A percentile compares a stretch with the other conserved stretches of the same genome.
Evolutionary conservation across 2,113 vertebrate genomes (phyloP).

Genomic region (Manacus vitellinus): DNA sequence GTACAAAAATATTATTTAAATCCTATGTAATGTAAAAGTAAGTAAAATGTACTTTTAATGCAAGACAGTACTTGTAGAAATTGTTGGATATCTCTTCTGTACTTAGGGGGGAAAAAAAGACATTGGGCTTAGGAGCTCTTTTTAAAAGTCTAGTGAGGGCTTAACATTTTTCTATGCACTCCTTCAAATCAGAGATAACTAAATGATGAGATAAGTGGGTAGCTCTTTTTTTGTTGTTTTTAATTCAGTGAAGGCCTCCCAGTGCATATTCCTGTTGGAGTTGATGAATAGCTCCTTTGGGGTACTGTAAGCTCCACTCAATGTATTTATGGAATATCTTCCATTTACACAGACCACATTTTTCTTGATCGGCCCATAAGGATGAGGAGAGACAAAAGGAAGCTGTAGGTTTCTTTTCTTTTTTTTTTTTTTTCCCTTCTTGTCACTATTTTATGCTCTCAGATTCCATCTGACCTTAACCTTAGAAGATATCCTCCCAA

Average conservation of each 20-base stretch:
- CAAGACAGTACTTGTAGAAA: not conserved
- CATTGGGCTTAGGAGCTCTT: slow-evolving; percentile 9
- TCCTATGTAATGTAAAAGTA: slow-evolving; percentile 1
- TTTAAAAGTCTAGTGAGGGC: slow-evolving; percentile 29
- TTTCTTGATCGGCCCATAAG: slow-evolving; percentile 5
- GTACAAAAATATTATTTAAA: slow-evolving; percentile 17
- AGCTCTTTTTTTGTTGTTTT: slow-evolving; percentile 23
- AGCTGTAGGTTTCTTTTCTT: not conserved
- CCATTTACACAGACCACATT: slow-evolving; percentile 42
- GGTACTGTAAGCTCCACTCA: slow-evolving; percentile 36
- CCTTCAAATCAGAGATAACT: slow-evolving; percentile 60
- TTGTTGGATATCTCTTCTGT: not conserved
- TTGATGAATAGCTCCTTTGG: slow-evolving; percentile 60
- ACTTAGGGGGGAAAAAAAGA: not conserved
- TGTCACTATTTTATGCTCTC: not conserved
- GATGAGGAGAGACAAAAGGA: not conserved
- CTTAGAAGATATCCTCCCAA: not conserved
- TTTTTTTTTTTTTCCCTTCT: not conserved
- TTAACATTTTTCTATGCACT: slow-evolving; percentile 57
- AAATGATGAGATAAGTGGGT: slow-evolving; percentile 64
- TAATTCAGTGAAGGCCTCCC: slow-evolving; percentile 49
- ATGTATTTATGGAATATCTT: slow-evolving; percentile 55
- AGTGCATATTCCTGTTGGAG: slow-evolving; percentile 47
- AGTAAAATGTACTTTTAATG: slow-evolving; percentile 26
- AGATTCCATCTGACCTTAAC: not conserved